Evolutionary conservation across 37 sponge, comb jelly and placozoan species (phyloP), one percentile per base, ranked within the genome.

Genomic region (Chondrosia reniformis): DNA sequence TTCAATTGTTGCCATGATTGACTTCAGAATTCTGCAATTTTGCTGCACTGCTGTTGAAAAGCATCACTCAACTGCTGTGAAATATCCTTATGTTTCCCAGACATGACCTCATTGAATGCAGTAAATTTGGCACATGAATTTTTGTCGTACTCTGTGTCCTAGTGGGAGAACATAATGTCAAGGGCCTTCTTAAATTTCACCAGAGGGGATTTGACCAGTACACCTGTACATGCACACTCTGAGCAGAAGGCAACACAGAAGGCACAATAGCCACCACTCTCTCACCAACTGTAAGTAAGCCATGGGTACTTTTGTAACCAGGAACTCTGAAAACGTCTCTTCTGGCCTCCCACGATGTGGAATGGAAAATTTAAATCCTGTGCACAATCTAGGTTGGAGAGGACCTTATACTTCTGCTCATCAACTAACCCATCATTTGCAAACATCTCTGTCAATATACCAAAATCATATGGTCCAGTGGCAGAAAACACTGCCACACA

Each of bases 1-100:
- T 63, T 76, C 46, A 33, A 83, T 63, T 31, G 78, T 65, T 77
- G 74, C 55, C 74, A 65, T 83, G 34, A 76, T 83, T 36, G 84
- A 77, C 65, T 63, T 62, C 13, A 79, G 57, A 64, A 41, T 37
- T 56, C 7, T 49, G 15, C 52, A 19, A 15, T 49, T 49, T 19
- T 19, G 52, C 15, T 49, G 52, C 52, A 49, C n/a, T n/a, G n/a
- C n/a, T n/a, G n/a, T n/a, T n/a, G n/a, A n/a, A n/a, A n/a, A n/a
- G n/a, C n/a, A n/a, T n/a, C n/a, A n/a, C n/a, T n/a, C n/a, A n/a
- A n/a, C n/a, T n/a, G n/a, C n/a, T n/a, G n/a, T n/a, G n/a, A n/a
- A n/a, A n/a, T n/a, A n/a, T n/a, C n/a, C n/a, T n/a, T n/a, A n/a
- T n/a, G n/a, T n/a, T n/a, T n/a, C n/a, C n/a, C n/a, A n/a, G n/a